Conservation (phyloP, 2,888 invertebrate genomes). For the Seira musarum region DNA sequence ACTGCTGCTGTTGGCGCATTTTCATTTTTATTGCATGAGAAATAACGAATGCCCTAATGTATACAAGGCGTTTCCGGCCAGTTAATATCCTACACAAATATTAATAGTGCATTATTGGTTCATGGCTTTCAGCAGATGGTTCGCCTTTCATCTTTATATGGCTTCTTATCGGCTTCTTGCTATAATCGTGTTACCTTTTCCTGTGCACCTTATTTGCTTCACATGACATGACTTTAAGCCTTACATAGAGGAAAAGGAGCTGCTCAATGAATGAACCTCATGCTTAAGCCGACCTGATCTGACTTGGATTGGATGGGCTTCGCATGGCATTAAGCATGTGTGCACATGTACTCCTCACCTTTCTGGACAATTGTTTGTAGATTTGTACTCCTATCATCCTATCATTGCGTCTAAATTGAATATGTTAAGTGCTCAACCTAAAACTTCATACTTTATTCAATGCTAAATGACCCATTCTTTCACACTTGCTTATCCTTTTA, state of each 20-base stretch:
- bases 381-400: not conserved
- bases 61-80: slow-evolving; percentile 24
- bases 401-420: not conserved
- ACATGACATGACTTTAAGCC: too few relatives aligned
- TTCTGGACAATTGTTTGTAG: not conserved
- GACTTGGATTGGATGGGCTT: too few relatives aligned
- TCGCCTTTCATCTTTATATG: not conserved
- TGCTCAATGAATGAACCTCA: too few relatives aligned
- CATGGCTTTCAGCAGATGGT: not conserved
- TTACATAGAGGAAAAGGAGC: not conserved
- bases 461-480: slow-evolving; percentile 41
- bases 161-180: not conserved
- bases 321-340: not conserved
- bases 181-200: not conserved
- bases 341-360: not conserved
- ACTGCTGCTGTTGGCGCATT: not conserved
- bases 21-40: not conserved
- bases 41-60: not conserved
- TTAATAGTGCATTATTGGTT: not conserved
- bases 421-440: not conserved
- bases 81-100: not conserved
- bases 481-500: slow-evolving; percentile 57
- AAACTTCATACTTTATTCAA: slow-evolving; percentile 27
- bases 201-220: not conserved
- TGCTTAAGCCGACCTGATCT: too few relatives aligned